Percentiles rank a stretch among this genome's conserved stretches.
Evolutionary conservation across 2,888 invertebrate species (phyloP).

Genomic region (Leptothorax acervorum): DNA sequence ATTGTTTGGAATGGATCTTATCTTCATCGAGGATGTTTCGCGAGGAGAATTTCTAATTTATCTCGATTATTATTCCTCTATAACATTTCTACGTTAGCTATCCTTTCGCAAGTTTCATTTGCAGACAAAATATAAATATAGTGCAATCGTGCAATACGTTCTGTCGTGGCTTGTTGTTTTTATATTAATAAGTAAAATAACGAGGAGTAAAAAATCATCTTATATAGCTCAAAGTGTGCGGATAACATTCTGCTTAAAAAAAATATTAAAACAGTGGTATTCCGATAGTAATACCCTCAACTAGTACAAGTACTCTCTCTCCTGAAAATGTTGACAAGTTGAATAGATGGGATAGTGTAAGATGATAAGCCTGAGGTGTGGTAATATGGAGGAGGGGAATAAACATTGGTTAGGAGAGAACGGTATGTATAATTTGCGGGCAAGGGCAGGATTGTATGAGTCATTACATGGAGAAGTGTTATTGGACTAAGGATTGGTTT

Average conservation of each 20-base stretch:
- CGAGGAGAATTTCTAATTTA: not conserved
- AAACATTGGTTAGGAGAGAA: no score
- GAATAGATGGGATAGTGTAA: no score
- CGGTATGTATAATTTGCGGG: no score
- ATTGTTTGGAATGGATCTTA: not conserved
- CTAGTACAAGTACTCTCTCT: no score
- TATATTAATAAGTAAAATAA: not conserved
- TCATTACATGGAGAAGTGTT: no score
- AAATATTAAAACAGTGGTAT: not conserved
- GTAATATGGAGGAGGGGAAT: no score
- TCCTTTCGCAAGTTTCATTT: not conserved
- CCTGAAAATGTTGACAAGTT: no score
- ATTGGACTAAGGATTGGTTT: no score
- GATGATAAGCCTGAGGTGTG: no score
- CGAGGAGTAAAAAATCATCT: not conserved
- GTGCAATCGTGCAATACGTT: not conserved
- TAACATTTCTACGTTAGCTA: not conserved
- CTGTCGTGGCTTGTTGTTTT: not conserved
- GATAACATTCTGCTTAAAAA: not conserved
- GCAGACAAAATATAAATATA: not conserved
- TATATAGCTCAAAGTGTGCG: not conserved
- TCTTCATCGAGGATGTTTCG: not conserved
- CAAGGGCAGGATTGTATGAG: no score
- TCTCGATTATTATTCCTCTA: not conserved
- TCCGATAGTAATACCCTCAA: not conserved